Percentiles rank a stretch among this genome's conserved stretches.
Conservation (phyloP, 2,888 invertebrate genomes). For the Drosophila birchii region DNA sequence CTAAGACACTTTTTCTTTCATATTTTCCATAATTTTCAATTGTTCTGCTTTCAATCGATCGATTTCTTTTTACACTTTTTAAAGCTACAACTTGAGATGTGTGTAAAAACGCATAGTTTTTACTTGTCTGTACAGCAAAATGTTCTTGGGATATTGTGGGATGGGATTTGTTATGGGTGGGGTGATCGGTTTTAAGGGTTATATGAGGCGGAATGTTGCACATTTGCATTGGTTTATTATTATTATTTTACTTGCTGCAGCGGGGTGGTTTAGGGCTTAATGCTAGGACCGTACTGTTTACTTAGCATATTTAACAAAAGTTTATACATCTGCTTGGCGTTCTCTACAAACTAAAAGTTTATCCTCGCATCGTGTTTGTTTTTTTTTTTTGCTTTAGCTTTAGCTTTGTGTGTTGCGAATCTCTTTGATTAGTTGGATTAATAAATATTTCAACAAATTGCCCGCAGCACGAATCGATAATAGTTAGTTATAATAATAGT, state of each 20-base stretch:
- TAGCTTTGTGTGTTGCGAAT: constrained; percentile 35
- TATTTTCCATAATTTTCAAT: constrained; percentile 55
- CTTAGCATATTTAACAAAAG: constrained; percentile 76
- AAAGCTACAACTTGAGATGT: constrained; percentile 79
- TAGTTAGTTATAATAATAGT: constrained; percentile 49
- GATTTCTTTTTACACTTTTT: constrained; percentile 66
- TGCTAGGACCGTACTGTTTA: constrained; percentile 39
- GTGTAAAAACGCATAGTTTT: constrained; percentile 52
- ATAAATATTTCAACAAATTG: constrained; percentile 76
- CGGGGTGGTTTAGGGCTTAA: constrained; percentile 36
- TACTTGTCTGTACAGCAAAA: constrained; percentile 65
- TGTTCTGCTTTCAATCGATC: constrained; percentile 43
- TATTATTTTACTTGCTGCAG: constrained; percentile 37
- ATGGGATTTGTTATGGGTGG: constrained; percentile 10
- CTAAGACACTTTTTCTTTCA: constrained; percentile 80
- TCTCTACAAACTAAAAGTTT: constrained; percentile 65
- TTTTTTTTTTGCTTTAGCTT: constrained; percentile 31
- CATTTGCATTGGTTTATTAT: constrained; percentile 46
- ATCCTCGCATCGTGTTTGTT: constrained; percentile 12
- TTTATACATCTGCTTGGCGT: constrained; percentile 72
- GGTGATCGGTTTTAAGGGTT: constrained; percentile 4
- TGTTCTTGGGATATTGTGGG: background rate
- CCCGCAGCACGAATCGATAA: constrained; percentile 67
- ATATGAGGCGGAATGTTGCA: constrained; percentile 70
- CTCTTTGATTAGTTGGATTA: constrained; percentile 54